These are phyloP conservation scores for Bryconaethiops microstoma DNA, from an alignment of 2,797 vertebrate species.

Conservation along the genomic window DNA sequence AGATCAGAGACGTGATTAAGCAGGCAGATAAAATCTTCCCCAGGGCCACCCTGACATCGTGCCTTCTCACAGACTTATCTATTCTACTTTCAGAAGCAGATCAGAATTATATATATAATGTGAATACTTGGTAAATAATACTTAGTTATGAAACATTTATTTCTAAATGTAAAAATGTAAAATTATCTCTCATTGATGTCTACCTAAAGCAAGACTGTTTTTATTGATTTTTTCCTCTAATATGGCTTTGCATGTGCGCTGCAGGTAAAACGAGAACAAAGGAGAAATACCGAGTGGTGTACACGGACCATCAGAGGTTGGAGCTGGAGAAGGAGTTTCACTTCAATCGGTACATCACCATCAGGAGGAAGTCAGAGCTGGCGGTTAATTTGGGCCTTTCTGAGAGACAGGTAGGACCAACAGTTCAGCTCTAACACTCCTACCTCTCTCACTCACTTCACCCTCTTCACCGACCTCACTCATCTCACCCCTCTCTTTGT, in stretches of 20 bases:
- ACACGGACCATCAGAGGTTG: constrained; percentile 93
- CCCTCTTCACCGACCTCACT: no score
- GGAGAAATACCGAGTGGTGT: constrained; percentile 95
- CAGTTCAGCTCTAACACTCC: no score
- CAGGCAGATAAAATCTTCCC: constrained; percentile 62
- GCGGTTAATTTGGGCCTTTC: constrained; percentile 92
- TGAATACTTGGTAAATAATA: no score
- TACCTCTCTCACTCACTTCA: no score
- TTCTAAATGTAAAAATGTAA: neutral
- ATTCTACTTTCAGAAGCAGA: neutral
- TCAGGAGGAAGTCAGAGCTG: constrained; percentile 92
- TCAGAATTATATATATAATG: no score
- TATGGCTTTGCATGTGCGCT: constrained; percentile 33
- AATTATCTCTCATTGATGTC: no score
- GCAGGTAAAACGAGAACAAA: constrained; percentile 97
- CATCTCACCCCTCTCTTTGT: neutral
- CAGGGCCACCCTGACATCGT: constrained; percentile 12
- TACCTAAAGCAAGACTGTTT: neutral
- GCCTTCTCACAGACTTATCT: neutral
- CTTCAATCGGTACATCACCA: constrained; percentile 95
- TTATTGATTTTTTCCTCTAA: neutral
- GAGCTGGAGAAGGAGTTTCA: constrained; percentile 98
- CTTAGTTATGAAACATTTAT: no score
- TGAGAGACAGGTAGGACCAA: constrained; percentile 88
- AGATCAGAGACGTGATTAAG: constrained; percentile 78